Percentiles rank a stretch among this genome's conserved stretches.
These are phyloP conservation scores for Sarotherodon lohbergeri DNA, from an alignment of 2,113 vertebrate species.

Conservation along the genomic window DNA sequence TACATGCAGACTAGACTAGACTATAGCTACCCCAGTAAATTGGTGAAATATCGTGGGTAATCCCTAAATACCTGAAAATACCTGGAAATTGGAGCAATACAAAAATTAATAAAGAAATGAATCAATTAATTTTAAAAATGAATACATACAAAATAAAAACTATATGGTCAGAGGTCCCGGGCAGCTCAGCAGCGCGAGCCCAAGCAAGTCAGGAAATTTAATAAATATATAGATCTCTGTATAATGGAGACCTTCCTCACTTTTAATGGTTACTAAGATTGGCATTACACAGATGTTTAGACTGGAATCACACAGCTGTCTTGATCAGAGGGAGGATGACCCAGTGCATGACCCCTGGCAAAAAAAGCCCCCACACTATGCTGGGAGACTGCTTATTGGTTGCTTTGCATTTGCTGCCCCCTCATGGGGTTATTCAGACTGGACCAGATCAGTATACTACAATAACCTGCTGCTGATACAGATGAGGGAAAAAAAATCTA, in stretches of 20 bases:
- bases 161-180: neutral
- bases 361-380: neutral
- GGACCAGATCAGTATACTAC: neutral
- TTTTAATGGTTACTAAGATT: neutral
- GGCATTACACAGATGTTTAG: neutral
- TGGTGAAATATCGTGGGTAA: neutral
- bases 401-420: neutral
- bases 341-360: neutral
- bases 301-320: neutral
- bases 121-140: neutral
- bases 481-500: neutral
- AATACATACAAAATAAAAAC: neutral
- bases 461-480: neutral
- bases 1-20: neutral
- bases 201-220: neutral
- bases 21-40: neutral
- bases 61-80: neutral
- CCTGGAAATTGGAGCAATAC: neutral
- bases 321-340: neutral
- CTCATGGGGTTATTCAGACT: neutral
- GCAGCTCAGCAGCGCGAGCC: neutral
- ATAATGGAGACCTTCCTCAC: neutral
- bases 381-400: neutral
- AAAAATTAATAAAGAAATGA: neutral
- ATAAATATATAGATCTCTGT: neutral